phyloP scores from a whole-genome alignment of 2,797 vertebrate species.

The Petrocephalus schoutedeni region DNA sequence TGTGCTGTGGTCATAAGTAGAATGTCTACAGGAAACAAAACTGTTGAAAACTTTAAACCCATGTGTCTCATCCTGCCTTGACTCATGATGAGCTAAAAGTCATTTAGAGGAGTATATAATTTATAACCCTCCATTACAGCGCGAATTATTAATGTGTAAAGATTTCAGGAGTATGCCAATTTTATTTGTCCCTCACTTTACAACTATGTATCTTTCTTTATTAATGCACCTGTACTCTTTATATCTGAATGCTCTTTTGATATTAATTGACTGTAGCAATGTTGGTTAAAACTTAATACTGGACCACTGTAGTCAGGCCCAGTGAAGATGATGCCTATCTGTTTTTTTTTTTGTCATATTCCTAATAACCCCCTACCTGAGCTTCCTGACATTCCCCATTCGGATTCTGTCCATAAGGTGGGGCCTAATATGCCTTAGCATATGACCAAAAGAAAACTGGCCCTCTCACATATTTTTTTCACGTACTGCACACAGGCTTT shows the following conservation, averaged over 20 bases:
- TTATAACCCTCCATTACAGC: not conserved
- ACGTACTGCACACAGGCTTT: not conserved
- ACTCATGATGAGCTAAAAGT: not conserved
- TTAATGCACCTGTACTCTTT: not conserved
- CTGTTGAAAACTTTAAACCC: not conserved
- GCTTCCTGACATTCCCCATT: not conserved
- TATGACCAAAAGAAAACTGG: not conserved
- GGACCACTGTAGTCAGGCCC: not conserved
- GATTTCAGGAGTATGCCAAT: not conserved
- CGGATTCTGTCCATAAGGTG: not conserved
- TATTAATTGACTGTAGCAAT: not conserved
- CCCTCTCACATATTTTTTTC: not conserved
- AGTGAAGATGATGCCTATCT: not conserved
- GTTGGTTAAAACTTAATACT: not conserved
- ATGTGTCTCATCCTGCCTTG: not conserved
- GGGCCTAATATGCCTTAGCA: not conserved
- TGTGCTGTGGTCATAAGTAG: not conserved
- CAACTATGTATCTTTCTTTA: not conserved
- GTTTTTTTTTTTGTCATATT: not conserved
- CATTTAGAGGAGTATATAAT: not conserved
- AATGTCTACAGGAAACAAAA: not conserved
- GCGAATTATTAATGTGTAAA: not conserved
- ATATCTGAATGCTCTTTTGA: not conserved
- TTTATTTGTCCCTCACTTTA: not conserved
- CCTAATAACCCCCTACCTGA: not conserved